Conservation (phyloP, 2,113 vertebrate genomes). For the Danionella cerebrum region DNA sequence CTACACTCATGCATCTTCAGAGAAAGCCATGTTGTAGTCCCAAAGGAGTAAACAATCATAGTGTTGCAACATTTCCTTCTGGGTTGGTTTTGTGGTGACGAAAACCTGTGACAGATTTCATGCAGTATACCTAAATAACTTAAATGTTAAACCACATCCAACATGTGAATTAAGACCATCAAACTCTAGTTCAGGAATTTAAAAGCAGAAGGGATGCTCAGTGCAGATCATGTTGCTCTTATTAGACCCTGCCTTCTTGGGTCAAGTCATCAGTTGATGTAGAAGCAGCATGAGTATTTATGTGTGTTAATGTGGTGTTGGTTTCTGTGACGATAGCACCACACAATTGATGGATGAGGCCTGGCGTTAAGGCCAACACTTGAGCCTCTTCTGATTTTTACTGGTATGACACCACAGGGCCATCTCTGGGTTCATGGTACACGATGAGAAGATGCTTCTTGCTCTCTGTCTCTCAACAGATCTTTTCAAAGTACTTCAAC, state of each 20-base stretch:
- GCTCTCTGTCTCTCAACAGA: constrained; percentile 16
- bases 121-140: neutral
- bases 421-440: neutral
- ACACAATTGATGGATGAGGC: constrained; percentile 17
- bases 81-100: neutral
- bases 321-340: constrained; percentile 17
- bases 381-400: constrained; percentile 17
- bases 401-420: constrained; percentile 10
- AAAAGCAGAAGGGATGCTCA: constrained; percentile 15
- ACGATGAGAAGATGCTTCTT: neutral
- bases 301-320: constrained; percentile 8
- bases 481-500: neutral
- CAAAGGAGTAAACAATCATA: neutral
- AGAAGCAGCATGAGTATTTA: neutral
- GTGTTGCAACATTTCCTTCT: constrained; percentile 5
- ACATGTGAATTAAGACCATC: neutral
- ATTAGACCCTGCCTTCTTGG: neutral
- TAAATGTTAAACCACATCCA: neutral
- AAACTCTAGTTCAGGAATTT: neutral
- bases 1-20: neutral
- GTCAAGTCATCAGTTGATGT: constrained; percentile 1
- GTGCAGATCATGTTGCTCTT: constrained; percentile 1
- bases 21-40: neutral
- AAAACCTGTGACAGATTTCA: neutral
- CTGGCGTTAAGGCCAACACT: neutral